Conservation (phyloP, 2,888 invertebrate genomes). For the Cheilosia soror region DNA sequence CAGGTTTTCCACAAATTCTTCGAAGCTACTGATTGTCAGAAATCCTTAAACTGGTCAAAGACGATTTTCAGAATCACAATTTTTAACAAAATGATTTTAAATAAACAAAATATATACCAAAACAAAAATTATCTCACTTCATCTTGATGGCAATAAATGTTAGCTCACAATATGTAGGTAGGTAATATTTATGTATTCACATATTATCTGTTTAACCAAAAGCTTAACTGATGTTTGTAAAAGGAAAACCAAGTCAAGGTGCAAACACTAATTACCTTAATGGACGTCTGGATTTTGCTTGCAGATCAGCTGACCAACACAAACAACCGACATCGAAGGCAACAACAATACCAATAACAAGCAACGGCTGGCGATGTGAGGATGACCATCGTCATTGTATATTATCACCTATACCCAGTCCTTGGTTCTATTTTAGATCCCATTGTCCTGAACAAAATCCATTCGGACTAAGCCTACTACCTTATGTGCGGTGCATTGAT, state of each 20-base stretch:
- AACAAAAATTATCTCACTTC: too few relatives aligned
- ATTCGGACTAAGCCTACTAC: constrained; percentile 31
- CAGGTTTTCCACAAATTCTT: too few relatives aligned
- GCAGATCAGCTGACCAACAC: constrained; percentile 38
- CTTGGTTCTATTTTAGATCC: neutral
- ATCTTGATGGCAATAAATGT: too few relatives aligned
- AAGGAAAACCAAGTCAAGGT: constrained; percentile 14
- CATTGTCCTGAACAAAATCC: constrained; percentile 25
- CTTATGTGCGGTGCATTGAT: neutral
- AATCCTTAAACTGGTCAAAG: too few relatives aligned
- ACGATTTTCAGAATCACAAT: too few relatives aligned
- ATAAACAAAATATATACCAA: too few relatives aligned
- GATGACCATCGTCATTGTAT: constrained; percentile 41
- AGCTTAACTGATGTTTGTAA: neutral
- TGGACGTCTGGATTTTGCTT: constrained; percentile 56
- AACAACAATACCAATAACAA: constrained; percentile 18
- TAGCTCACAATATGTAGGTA: too few relatives aligned
- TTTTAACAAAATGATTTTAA: too few relatives aligned
- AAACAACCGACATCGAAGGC: constrained; percentile 26
- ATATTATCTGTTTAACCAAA: too few relatives aligned
- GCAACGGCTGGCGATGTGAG: neutral
- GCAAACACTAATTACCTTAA: constrained; percentile 67
- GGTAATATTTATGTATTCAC: too few relatives aligned
- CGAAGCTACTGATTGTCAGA: too few relatives aligned
- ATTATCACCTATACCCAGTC: constrained; percentile 3